Conservation (phyloP, 2,113 vertebrate species). For the Epinephelus cyanopodus region DNA sequence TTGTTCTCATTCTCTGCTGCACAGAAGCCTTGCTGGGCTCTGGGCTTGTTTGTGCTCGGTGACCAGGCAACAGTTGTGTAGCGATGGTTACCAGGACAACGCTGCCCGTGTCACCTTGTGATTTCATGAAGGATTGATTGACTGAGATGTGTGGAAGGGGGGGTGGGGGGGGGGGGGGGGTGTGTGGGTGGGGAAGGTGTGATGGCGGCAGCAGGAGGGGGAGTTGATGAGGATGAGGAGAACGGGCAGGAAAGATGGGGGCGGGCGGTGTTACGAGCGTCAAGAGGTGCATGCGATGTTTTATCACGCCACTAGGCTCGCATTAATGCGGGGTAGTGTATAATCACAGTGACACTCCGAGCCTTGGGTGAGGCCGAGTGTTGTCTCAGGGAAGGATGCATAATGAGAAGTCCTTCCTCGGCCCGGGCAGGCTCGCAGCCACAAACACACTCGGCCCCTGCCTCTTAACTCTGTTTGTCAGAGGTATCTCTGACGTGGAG, state of each 20-base stretch:
- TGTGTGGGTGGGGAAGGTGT: slow-evolving; percentile 37
- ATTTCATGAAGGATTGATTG: slow-evolving; percentile 78
- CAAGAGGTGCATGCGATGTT: slow-evolving; percentile 44
- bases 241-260: not conserved
- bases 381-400: slow-evolving; percentile 54
- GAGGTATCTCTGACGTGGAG: slow-evolving; percentile 31
- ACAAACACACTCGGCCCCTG: slow-evolving; percentile 29
- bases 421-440: slow-evolving; percentile 37
- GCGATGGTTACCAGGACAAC: slow-evolving; percentile 79
- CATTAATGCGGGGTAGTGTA: slow-evolving; percentile 50
- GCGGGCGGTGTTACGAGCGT: slow-evolving; percentile 5
- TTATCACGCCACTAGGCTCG: slow-evolving; percentile 37
- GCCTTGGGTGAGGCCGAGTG: slow-evolving; percentile 64
- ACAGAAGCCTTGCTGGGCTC: slow-evolving; percentile 46
- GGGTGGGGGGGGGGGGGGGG: not conserved
- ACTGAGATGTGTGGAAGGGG: slow-evolving; percentile 58
- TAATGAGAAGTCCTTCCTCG: slow-evolving; percentile 60
- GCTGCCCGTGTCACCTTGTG: slow-evolving; percentile 74
- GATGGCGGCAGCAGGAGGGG: slow-evolving; percentile 22
- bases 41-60: slow-evolving; percentile 58
- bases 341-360: slow-evolving; percentile 71
- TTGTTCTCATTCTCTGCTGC: slow-evolving; percentile 52
- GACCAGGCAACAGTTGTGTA: slow-evolving; percentile 80
- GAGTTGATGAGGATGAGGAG: slow-evolving; percentile 29
- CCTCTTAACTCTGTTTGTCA: slow-evolving; percentile 53